Conservation (phyloP, 53 echinoderm and acorn worm genomes). For the Holothuria scabra region DNA sequence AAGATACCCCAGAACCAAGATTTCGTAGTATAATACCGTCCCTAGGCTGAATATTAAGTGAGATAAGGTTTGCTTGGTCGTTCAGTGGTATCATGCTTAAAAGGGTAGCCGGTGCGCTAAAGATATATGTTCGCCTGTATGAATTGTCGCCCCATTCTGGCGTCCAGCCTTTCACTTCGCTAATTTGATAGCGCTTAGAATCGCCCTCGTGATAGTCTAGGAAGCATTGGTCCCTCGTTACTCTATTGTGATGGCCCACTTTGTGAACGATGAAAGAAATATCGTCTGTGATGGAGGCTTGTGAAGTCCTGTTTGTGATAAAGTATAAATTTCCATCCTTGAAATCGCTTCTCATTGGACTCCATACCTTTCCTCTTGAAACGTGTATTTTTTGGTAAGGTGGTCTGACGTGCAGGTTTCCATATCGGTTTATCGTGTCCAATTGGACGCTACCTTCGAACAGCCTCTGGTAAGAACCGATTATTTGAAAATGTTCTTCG, state of each 20-base stretch:
- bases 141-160: neutral
- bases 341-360: neutral
- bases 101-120: neutral
- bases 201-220: neutral
- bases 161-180: neutral
- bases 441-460: neutral
- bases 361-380: neutral
- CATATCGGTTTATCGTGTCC: neutral
- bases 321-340: neutral
- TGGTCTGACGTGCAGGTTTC: neutral
- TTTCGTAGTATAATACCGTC: neutral
- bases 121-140: neutral
- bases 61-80: neutral
- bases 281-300: neutral
- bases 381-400: neutral
- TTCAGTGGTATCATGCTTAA: neutral
- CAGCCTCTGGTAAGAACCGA: neutral
- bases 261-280: neutral
- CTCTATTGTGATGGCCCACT: neutral
- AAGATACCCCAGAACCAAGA: neutral
- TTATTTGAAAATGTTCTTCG: constrained; percentile 1
- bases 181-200: neutral
- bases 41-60: neutral
- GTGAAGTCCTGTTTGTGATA: neutral
- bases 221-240: neutral